Evolutionary conservation across 1,140 invertebrate genomes (phyloP).

Genomic region (Piezodorus guildinii): DNA sequence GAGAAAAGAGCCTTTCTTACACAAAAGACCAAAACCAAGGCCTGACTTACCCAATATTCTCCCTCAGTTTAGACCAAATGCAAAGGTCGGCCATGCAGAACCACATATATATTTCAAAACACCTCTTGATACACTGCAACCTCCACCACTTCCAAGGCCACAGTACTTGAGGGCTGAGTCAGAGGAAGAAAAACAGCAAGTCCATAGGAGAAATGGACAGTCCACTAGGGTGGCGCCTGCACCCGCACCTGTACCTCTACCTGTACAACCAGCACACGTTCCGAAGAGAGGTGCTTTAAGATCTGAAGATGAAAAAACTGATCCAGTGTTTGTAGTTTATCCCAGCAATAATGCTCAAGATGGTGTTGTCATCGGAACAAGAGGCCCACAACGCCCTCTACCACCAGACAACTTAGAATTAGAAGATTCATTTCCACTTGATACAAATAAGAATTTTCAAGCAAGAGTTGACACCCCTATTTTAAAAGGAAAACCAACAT

Average conservation of each 20-base stretch:
- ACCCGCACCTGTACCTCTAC: slow-evolving; percentile 42
- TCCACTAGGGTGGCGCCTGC: slow-evolving; percentile 42
- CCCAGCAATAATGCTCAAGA: slow-evolving; percentile 36
- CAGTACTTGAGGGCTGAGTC: slow-evolving; percentile 31
- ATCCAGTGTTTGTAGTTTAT: slow-evolving; percentile 50
- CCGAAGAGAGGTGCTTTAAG: background rate
- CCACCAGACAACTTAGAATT: slow-evolving; percentile 39
- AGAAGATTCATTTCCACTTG: slow-evolving; percentile 35
- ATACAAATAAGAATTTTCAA: slow-evolving; percentile 38
- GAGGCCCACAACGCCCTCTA: slow-evolving; percentile 41
- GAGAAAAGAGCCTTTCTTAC: slow-evolving; percentile 17
- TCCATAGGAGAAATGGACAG: slow-evolving; percentile 25
- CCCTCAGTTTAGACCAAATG: slow-evolving; percentile 56
- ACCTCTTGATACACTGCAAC: slow-evolving; percentile 31
- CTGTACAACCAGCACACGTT: too few relatives aligned
- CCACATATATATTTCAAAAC: slow-evolving; percentile 27
- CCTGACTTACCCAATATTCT: slow-evolving; percentile 50
- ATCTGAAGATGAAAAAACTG: slow-evolving; percentile 23
- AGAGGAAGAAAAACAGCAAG: slow-evolving; percentile 26
- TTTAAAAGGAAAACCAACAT: slow-evolving; percentile 36
- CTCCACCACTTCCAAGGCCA: slow-evolving; percentile 36
- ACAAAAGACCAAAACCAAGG: slow-evolving; percentile 25
- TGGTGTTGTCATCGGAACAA: slow-evolving; percentile 41
- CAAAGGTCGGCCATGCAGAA: slow-evolving; percentile 44
- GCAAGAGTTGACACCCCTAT: slow-evolving; percentile 38